Base-by-base conservation (phyloP, 2,888 invertebrate genomes). In the Nipponacmea schrenckii region DNA sequence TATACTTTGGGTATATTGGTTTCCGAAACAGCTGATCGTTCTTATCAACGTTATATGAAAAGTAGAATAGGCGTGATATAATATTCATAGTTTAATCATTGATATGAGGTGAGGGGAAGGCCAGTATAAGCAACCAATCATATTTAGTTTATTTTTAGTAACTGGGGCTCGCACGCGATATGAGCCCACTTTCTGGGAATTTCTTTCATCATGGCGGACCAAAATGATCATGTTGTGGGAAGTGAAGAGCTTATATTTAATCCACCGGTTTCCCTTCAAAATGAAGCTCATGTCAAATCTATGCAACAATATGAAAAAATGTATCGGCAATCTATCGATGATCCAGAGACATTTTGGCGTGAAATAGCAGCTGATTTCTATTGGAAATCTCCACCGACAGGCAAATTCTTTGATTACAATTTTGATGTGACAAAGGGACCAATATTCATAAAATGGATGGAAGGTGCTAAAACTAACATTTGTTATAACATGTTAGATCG, bases 401-500 rank as follows among this genome's bases (percentile, higher is more conserved):
- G 93, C 72, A 93, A 94, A 81, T 95, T 97, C 87, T 91, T 95
- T 83, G 93, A 94, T 17, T 97, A 94, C 90, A 98, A 98, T 90
- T 98, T 98, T 88, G 94, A 98, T 89, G 89, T 94, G 67, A 77
- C 92, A 78, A 94, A 96, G 88, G 98, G 98, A 67, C 94, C 94
- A 15, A 93, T 99, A 81, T 95, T 92, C 83, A 94, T 96, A 64
- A 96, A 95, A 89, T 99, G 97, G 95, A 93, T 99, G 93, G 94
- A 95, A 84, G 98, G 96, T 14, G 95, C 95, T 5, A 93, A 94
- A 50, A 98, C 98, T 62, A 99, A 99, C 89, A 93, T 98, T 77
- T 96, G 95, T 88, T 99, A 96, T 90, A 99, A 99, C 91, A 91
- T 96, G 68, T 91, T 99, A 81, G 98, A 99, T 90, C 92, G 95